Evolutionary conservation across 2,797 vertebrate species (phyloP).

Genomic region (Hozukius guyotensis): DNA sequence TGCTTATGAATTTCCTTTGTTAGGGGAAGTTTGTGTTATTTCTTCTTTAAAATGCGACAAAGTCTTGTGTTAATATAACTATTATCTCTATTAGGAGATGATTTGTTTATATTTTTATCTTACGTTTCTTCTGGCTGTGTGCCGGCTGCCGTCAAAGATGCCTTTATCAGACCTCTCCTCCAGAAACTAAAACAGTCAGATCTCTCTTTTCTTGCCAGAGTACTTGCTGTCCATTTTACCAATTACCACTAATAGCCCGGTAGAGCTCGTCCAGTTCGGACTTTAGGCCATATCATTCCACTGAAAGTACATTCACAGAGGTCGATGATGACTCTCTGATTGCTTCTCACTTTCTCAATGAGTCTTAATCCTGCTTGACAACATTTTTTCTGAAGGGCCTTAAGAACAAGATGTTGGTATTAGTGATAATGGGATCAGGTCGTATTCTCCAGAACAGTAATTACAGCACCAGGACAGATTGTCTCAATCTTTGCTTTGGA

Average conservation of each 20-base stretch:
- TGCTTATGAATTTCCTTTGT: background rate
- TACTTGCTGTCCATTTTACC: slow-evolving; percentile 28
- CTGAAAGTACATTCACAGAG: slow-evolving; percentile 17
- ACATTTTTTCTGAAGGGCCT: slow-evolving; percentile 1
- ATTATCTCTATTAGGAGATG: background rate
- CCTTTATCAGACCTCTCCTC: slow-evolving; percentile 7
- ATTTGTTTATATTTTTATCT: background rate
- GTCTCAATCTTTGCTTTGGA: background rate
- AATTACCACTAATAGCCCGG: slow-evolving; percentile 32
- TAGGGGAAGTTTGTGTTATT: background rate
- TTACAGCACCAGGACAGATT: background rate
- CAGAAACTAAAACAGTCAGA: background rate
- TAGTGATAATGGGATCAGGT: background rate
- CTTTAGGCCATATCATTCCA: background rate
- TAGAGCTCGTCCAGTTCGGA: slow-evolving; percentile 13
- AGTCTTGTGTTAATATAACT: background rate
- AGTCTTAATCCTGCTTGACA: slow-evolving; percentile 25
- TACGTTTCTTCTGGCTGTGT: background rate
- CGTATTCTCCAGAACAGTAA: background rate
- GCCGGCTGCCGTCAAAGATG: background rate
- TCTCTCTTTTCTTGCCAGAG: slow-evolving; percentile 8
- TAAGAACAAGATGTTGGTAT: background rate
- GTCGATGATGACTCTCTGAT: slow-evolving; percentile 20
- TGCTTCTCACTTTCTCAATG: slow-evolving; percentile 4
- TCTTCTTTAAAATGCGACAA: background rate